Percentiles rank a stretch among this genome's conserved stretches.
phyloP scores from a whole-genome alignment of 23 tunicate species.

The Halocynthia aurantium region DNA sequence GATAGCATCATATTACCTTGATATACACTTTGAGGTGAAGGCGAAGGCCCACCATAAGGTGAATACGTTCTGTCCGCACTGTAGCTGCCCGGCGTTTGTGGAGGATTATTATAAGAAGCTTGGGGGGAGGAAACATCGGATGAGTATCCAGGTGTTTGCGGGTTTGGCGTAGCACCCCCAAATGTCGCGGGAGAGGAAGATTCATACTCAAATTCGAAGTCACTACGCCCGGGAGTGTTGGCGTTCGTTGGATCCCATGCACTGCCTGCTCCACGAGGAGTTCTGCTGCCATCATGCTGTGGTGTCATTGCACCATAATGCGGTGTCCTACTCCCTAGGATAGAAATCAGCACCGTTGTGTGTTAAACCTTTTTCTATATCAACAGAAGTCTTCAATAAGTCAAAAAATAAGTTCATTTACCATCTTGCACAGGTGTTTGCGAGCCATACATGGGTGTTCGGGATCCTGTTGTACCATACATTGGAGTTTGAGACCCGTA shows the following conservation, averaged over 20 bases:
- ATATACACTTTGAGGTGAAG: constrained; percentile 71
- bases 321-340: constrained; percentile 83
- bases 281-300: constrained; percentile 90
- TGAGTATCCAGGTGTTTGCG: constrained; percentile 81
- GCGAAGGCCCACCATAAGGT: constrained; percentile 74
- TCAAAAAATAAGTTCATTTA: constrained; percentile 12
- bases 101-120: constrained; percentile 61
- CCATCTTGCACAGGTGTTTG: constrained; percentile 98
- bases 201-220: constrained; percentile 89
- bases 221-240: constrained; percentile 76
- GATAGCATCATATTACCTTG: constrained; percentile 35
- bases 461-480: constrained; percentile 78
- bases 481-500: constrained; percentile 90
- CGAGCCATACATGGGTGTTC: constrained; percentile 96
- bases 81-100: constrained; percentile 92
- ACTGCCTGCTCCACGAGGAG: constrained; percentile 87
- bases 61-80: constrained; percentile 66
- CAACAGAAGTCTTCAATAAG: background rate
- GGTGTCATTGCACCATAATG: constrained; percentile 98
- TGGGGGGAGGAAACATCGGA: constrained; percentile 67
- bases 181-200: constrained; percentile 76
- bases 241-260: constrained; percentile 96
- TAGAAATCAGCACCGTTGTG: background rate
- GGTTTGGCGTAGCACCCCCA: constrained; percentile 80
- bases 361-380: background rate